Base-by-base conservation (phyloP, 2,888 invertebrate genomes). In the Panopea generosa region DNA sequence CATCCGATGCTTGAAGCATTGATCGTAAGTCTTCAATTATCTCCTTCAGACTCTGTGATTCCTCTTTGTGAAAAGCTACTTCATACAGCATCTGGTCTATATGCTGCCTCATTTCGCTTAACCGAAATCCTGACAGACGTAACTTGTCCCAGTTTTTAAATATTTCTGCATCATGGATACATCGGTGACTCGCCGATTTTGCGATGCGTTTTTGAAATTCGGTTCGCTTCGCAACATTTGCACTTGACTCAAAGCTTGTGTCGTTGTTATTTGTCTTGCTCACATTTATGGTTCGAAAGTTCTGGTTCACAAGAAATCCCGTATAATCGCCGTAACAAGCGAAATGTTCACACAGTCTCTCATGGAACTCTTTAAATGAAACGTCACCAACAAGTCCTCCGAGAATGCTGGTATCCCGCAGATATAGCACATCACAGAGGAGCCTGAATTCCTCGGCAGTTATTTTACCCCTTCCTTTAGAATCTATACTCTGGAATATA, bases 131-230 rank as follows among this genome's bases (percentile, higher is more conserved):
- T 22, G 81, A 77, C 55, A 81, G 59, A 20, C 81, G 49, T 20
- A 81, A 53, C 50, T 81, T 81, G 53, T 81, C 81, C 81, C 81
- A 81, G 52, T 81, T 81, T 45, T 69, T 81, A 33, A 81, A 81
- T 16, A 81, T 38, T 24, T 77, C 74, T 1, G 77, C 69, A 47
- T 81, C 75, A 20, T 81, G 77, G 18, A 77, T 75, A 45, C 81
- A 81, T 47, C 43, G 60, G 40, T 81, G 81, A 14, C 47, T 63
- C 27, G 77, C 74, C 2, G 71, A 60, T 16, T 66, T 77, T 2
- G 66, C 77, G 53, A 81, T 56, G 14, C 65, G 56, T 47, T 75
- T 77, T 27, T 81, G 77, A 59, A 81, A 81, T 50, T 77, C 68
- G 4, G 75, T 77, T 20, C 67, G 57, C 56, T 73, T 73, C n/a